Evolutionary conservation across 2,888 invertebrate species (phyloP), one percentile per base, ranked within the genome.

Genomic region (Abscondita cerata): DNA sequence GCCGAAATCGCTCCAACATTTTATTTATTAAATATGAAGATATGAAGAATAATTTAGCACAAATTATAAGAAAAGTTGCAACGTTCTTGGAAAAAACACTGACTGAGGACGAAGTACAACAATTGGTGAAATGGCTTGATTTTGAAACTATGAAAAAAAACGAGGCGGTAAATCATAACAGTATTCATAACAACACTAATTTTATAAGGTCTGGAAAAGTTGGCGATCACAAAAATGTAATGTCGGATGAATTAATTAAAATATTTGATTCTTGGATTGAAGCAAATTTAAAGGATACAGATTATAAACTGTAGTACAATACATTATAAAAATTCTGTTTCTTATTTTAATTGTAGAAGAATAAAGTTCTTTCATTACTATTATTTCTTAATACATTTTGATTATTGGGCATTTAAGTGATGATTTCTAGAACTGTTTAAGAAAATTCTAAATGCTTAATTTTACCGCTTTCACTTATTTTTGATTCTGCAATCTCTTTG

Each of bases 121-220:
- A 65, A 0, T 76, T 85, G 12, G 72, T 73, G 3, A 66, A 78
- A 2, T 83, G 83, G 72, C 80, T 84, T 61, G 80, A 80, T 58
- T 85, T 85, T 70, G 74, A 77, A 16, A 77, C 72, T 44, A 85
- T 85, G 85, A 82, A 81, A 68, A 72, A 76, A 9, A 85, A 85
- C 72, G 75, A 78, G 13, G 75, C 78, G 41, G 80, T 82, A 0
- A 85, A 85, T 71, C 18, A 18, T n/a, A 18, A 40, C 12, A 8
- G 48, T 33, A 0, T 46, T 8, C 4, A 16, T 12, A 38, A 52
- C 19, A 13, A 20, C 12, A 31, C 31, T 15, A n/a, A 5, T 13
- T 61, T 57, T 15, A 46, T 61, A 19, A 34, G 62, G 34, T 16
- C n/a, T 1, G 58, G 62, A n/a, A 48, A 12, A 13, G 31, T 53